phyloP scores from a whole-genome alignment of 2,113 vertebrate species.

The Nipponia nippon region DNA sequence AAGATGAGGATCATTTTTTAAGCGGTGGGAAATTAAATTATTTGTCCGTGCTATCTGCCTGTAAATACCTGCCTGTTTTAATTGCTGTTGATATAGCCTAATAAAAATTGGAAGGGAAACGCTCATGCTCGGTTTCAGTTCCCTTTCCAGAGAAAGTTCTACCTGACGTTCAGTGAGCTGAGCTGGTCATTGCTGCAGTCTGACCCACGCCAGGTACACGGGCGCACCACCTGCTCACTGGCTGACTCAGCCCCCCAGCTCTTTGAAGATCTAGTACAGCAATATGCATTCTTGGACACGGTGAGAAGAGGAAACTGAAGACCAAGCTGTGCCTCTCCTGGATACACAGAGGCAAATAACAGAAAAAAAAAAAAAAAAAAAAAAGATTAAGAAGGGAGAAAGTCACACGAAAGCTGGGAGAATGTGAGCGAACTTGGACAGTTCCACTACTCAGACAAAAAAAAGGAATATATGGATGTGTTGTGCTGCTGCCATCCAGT shows the following conservation, averaged over 20 bases:
- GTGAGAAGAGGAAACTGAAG: neutral
- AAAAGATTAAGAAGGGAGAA: neutral
- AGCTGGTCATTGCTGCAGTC: neutral
- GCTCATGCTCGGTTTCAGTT: neutral
- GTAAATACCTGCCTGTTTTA: constrained; percentile 52
- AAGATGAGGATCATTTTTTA: neutral
- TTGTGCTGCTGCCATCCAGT: constrained; percentile 57
- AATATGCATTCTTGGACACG: fast-evolving
- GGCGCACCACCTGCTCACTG: neutral
- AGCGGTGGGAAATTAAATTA: constrained; percentile 35
- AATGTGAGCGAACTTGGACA: fast-evolving
- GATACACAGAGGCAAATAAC: neutral
- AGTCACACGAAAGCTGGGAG: neutral
- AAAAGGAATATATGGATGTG: neutral
- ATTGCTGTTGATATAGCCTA: constrained; percentile 22
- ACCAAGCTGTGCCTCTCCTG: neutral
- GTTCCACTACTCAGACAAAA: neutral
- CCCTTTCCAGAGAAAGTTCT: neutral
- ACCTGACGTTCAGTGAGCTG: neutral
- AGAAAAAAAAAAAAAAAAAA: neutral
- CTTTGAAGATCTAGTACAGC: neutral
- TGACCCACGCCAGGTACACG: neutral
- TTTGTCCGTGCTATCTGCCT: neutral
- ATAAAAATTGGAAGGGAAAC: neutral
- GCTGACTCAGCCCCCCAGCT: neutral